A percentile compares a stretch with the other conserved stretches of the same genome.
Evolutionary conservation across 2,888 invertebrate genomes (phyloP).

Genomic region (Spodoptera exigua): DNA sequence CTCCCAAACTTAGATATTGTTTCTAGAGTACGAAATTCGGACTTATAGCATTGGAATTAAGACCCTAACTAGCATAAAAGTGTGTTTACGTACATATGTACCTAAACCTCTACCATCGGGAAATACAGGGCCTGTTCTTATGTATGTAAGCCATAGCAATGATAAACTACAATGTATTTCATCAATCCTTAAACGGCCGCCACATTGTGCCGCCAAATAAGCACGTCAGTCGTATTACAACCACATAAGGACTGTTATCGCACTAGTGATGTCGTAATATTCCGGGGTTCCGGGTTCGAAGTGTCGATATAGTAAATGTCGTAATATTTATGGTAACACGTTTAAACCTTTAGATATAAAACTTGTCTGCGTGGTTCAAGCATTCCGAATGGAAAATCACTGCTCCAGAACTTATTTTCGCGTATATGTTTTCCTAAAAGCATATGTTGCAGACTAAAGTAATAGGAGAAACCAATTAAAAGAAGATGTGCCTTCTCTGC

Average conservation of each 20-base stretch:
- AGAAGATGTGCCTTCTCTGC: no score
- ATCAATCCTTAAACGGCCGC: constrained; percentile 10
- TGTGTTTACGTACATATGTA: no score
- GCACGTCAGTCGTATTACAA: constrained; percentile 29
- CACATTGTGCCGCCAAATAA: constrained; percentile 32
- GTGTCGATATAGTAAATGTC: constrained; percentile 20
- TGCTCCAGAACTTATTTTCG: constrained; percentile 9
- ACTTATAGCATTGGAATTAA: no score
- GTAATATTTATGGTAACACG: constrained; percentile 30
- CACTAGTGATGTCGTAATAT: constrained; percentile 45
- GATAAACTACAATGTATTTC: constrained; percentile 35
- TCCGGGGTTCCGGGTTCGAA: constrained; percentile 40
- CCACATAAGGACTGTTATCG: constrained; percentile 37
- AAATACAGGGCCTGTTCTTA: no score
- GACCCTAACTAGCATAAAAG: no score
- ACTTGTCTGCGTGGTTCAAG: background rate
- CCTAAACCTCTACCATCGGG: no score
- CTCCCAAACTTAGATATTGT: no score
- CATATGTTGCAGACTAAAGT: no score
- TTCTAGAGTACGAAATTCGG: no score
- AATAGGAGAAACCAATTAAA: no score
- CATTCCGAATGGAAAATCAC: constrained; percentile 24
- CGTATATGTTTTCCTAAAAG: no score
- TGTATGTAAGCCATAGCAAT: background rate
- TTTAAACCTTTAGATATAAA: constrained; percentile 20